Evolutionary conservation across 2,113 vertebrate species (phyloP), one percentile per base, ranked within the genome.

Genomic region (Gulo gulo): DNA sequence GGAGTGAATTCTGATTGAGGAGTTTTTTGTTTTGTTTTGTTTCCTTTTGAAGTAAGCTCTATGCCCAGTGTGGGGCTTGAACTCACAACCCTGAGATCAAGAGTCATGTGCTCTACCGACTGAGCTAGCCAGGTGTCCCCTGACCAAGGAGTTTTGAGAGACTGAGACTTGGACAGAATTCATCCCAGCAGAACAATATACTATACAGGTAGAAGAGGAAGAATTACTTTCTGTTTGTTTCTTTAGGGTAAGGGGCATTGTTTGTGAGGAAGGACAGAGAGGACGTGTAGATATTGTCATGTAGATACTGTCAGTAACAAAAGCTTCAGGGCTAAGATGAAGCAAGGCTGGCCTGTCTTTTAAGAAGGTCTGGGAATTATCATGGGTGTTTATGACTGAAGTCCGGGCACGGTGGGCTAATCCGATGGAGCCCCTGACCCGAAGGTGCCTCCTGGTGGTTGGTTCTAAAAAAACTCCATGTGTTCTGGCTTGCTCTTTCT

Each of bases 371-470:
- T 84, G 36, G 34, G 59, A n/a, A 16, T 55, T 80, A 50, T 91
- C 61, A 29, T 95, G 76, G 71, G 20, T 74, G 81, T 91, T 59
- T 95, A 61, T 85, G 55, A 29, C 57, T 67, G 73, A 81, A 76
- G 76, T 88, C 20, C 36, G 21, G 50, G 67, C 2, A 1, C 23
- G 55, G 26, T 34, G 50, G 61, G 79, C 59, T 50, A 82, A 82
- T 9, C 45, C 23, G 67, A 59, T 4, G 0, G 2, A 29, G 52
- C 61, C 52, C 34, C 87, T 91, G 73, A 36, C 47, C 12, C 79
- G 20, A 63, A 10, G 65, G 94, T 57, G 42, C 93, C 96, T 21
- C 88, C 84, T 94, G 67, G 91, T 93, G 97, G 83, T 57, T 20
- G 1, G 1, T 42, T 94, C 42, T 94, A 81, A 80, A 86, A 95